These are phyloP conservation scores for Drosophila parthenogenetica DNA, from an alignment of 2,888 invertebrate genomes.

Conservation along the genomic window DNA sequence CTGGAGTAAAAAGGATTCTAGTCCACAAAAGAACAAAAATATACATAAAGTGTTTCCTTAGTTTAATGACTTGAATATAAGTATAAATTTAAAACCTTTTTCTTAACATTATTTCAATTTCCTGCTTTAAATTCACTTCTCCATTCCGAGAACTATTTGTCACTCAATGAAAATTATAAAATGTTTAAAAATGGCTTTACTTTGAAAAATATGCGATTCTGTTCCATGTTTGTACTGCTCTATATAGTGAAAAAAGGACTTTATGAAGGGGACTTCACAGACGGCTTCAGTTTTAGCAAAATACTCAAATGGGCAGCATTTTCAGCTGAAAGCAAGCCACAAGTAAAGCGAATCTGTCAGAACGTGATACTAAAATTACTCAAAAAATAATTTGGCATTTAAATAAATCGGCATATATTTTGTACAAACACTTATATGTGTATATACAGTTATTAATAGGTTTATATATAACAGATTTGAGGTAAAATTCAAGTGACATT, in stretches of 20 bases:
- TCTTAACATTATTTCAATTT: too few species aligned
- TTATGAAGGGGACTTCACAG: neutral
- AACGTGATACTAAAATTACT: neutral
- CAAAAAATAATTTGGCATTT: neutral
- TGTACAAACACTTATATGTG: neutral
- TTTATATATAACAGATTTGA: neutral
- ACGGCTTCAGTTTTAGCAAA: neutral
- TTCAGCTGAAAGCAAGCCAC: neutral
- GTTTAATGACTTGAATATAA: too few species aligned
- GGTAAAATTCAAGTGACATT: too few species aligned
- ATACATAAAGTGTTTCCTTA: too few species aligned
- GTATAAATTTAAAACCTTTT: too few species aligned
- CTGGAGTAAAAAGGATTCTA: neutral
- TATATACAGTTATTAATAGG: neutral
- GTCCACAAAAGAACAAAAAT: neutral
- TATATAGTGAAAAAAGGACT: conserved; percentile 40
- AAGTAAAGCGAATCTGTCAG: neutral
- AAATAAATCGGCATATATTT: conserved; percentile 4
- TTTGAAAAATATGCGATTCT: conserved; percentile 47
- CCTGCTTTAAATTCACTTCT: neutral
- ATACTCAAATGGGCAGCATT: neutral
- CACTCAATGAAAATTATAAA: conserved; percentile 15
- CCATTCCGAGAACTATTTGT: conserved; percentile 15
- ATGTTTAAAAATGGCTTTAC: conserved; percentile 3
- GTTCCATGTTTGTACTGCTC: conserved; percentile 57